Evolutionary conservation across 1,140 invertebrate species (phyloP).

Genomic region (Aethina tumida): DNA sequence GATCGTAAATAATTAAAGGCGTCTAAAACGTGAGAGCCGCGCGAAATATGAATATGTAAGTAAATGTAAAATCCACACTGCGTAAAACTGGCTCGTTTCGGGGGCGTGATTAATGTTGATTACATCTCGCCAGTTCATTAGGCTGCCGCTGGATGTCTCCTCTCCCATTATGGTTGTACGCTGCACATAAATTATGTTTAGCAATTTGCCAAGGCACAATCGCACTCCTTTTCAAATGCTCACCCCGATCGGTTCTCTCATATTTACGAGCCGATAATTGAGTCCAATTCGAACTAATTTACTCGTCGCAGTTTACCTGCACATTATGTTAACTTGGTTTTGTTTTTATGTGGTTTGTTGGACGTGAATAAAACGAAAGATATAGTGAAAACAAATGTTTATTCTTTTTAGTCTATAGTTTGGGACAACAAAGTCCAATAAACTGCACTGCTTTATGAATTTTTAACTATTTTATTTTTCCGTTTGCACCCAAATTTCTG

Average conservation of each 20-base stretch:
- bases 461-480: no score
- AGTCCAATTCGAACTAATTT: no score
- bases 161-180: conserved; percentile 12
- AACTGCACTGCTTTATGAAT: no score
- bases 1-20: conserved; percentile 13
- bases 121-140: conserved; percentile 22
- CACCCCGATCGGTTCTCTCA: neutral
- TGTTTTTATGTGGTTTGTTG: no score
- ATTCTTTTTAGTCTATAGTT: no score
- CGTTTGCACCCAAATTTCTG: no score
- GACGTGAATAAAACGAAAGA: no score
- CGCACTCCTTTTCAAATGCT: conserved; percentile 1
- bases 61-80: conserved; percentile 8
- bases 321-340: no score
- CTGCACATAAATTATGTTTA: conserved; percentile 20
- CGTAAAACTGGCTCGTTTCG: conserved; percentile 13
- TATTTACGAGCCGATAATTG: neutral
- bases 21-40: neutral
- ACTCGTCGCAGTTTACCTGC: no score
- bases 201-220: conserved; percentile 14
- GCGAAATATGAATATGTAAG: conserved; percentile 15
- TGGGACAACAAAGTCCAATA: no score
- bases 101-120: conserved; percentile 23
- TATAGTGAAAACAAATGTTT: no score
- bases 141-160: conserved; percentile 16